phyloP scores from a whole-genome alignment of 2,888 invertebrate species.

The Xestia xanthographa region DNA sequence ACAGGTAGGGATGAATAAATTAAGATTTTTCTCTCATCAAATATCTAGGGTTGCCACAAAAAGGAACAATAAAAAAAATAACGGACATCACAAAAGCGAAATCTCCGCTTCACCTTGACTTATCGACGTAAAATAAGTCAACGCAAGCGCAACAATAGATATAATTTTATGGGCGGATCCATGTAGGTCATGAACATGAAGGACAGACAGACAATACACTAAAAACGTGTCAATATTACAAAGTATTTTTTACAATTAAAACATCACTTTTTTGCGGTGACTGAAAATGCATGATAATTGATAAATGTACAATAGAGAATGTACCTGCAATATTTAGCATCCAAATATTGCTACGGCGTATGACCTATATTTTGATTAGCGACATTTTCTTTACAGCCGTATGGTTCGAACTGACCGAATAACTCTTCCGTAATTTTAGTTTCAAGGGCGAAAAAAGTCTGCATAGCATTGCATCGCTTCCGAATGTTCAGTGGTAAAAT shows the following conservation, averaged over 20 bases:
- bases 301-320: conserved; percentile 43
- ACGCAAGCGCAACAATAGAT: conserved; percentile 40
- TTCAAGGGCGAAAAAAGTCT: not conserved
- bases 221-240: conserved; percentile 48
- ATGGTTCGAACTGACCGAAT: not conserved
- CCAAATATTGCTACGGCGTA: conserved; percentile 44
- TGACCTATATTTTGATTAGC: conserved; percentile 38
- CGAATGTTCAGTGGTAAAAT: not conserved
- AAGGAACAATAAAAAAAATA: conserved; percentile 16
- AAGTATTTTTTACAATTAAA: conserved; percentile 37
- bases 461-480: conserved; percentile 8
- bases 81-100: conserved; percentile 30
- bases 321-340: conserved; percentile 38
- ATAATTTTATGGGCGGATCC: conserved; percentile 35
- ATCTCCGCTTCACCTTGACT: conserved; percentile 36
- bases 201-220: conserved; percentile 41
- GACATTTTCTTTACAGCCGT: conserved; percentile 2
- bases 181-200: conserved; percentile 36
- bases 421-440: not conserved
- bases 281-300: conserved; percentile 57
- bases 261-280: conserved; percentile 38
- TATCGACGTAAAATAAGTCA: conserved; percentile 29
- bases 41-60: conserved; percentile 28
- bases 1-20: not conserved
- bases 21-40: conserved; percentile 12